Conservation (phyloP, 2,888 invertebrate genomes). For the Pyrgus malvae region DNA sequence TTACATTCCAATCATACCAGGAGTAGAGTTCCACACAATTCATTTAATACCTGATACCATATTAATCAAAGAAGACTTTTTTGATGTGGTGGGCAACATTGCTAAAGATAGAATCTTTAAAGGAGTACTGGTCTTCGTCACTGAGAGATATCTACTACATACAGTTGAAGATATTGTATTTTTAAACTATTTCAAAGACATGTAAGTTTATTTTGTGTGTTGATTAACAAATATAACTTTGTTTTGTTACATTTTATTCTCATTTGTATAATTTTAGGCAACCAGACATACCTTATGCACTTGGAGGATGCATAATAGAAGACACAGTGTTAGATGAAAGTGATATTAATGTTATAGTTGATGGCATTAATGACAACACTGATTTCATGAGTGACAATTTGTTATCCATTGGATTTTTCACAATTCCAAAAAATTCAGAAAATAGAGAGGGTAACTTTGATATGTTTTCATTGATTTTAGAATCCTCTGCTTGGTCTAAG, state of each 20-base stretch:
- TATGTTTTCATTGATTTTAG: slow-evolving; percentile 64
- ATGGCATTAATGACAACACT: slow-evolving; percentile 47
- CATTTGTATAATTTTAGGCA: slow-evolving; percentile 56
- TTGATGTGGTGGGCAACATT: slow-evolving; percentile 49
- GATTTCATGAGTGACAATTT: slow-evolving; percentile 61
- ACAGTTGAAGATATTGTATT: slow-evolving; percentile 63
- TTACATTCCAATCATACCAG: slow-evolving; percentile 63
- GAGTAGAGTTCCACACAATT: slow-evolving; percentile 61
- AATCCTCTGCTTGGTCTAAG: slow-evolving; percentile 62
- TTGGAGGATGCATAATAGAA: slow-evolving; percentile 73
- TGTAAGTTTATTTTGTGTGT: slow-evolving; percentile 55
- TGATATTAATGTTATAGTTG: slow-evolving; percentile 54
- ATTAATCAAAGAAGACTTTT: slow-evolving; percentile 47
- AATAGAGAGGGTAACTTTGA: slow-evolving; percentile 55
- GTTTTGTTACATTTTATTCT: too few relatives aligned
- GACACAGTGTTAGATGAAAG: slow-evolving; percentile 52
- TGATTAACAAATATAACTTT: neutral
- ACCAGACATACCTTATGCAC: slow-evolving; percentile 65
- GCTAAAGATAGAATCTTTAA: slow-evolving; percentile 56
- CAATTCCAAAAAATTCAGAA: slow-evolving; percentile 50
- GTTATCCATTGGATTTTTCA: slow-evolving; percentile 64
- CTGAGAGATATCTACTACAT: slow-evolving; percentile 65
- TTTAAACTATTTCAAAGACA: slow-evolving; percentile 58
- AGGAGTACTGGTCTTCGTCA: slow-evolving; percentile 66
- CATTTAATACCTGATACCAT: slow-evolving; percentile 50